Percentiles rank a stretch among this genome's conserved stretches.
Evolutionary conservation across 2,888 invertebrate species (phyloP).

Genomic region (Morpho helenor): DNA sequence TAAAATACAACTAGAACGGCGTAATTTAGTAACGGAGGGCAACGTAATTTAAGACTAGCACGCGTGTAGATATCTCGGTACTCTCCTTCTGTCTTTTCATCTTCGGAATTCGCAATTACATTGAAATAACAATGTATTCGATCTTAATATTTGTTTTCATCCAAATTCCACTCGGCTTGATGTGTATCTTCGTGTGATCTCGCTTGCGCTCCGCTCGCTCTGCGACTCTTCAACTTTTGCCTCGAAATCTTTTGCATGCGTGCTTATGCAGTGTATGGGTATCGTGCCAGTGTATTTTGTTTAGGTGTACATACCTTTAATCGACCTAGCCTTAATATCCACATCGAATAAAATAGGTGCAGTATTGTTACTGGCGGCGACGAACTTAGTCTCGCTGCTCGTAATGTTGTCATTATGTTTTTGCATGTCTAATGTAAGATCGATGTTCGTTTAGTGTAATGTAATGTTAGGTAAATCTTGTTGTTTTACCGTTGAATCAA

Average conservation of each 20-base stretch:
- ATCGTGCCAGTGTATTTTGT: slow-evolving; percentile 62
- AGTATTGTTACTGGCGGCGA: slow-evolving; percentile 39
- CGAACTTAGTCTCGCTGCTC: slow-evolving; percentile 27
- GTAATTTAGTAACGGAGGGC: slow-evolving; percentile 55
- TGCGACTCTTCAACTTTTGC: slow-evolving; percentile 55
- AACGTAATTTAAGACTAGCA: slow-evolving; percentile 63
- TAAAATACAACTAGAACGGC: slow-evolving; percentile 66
- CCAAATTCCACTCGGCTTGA: slow-evolving; percentile 65
- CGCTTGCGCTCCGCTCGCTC: slow-evolving; percentile 41
- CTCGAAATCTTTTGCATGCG: slow-evolving; percentile 76
- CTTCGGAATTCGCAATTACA: slow-evolving; percentile 48
- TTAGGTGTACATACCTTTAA: slow-evolving; percentile 65
- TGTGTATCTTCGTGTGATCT: slow-evolving; percentile 26
- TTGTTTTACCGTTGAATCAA: slow-evolving; percentile 53
- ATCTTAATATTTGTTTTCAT: slow-evolving; percentile 66
- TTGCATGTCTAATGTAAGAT: slow-evolving; percentile 72
- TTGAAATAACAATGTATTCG: slow-evolving; percentile 77
- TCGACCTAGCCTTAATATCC: slow-evolving; percentile 74
- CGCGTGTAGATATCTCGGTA: slow-evolving; percentile 59
- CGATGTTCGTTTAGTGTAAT: slow-evolving; percentile 62
- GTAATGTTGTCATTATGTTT: slow-evolving; percentile 51
- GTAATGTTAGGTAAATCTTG: slow-evolving; percentile 54
- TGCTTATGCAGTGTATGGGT: slow-evolving; percentile 65
- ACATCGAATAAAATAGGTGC: slow-evolving; percentile 74
- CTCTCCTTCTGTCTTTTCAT: slow-evolving; percentile 40